phyloP scores from a whole-genome alignment of 2,113 vertebrate species.

The Peromyscus leucopus region DNA sequence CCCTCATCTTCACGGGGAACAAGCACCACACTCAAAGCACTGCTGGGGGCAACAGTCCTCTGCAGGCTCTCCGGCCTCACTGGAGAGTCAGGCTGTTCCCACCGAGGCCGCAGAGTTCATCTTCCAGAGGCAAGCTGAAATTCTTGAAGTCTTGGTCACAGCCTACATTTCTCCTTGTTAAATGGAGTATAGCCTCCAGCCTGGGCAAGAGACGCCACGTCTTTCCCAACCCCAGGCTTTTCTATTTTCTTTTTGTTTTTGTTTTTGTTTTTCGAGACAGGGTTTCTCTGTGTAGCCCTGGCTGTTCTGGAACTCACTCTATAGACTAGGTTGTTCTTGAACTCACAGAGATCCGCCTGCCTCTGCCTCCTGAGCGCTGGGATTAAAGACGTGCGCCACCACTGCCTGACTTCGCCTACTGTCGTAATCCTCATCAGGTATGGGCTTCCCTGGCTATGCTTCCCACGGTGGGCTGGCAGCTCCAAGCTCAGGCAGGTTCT shows the following conservation, averaged over 20 bases:
- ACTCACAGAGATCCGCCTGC: neutral
- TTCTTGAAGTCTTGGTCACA: neutral
- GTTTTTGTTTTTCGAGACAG: neutral
- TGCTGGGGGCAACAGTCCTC: neutral
- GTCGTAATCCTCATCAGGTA: fast-evolving
- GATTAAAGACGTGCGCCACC: neutral
- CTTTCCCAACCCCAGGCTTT: neutral
- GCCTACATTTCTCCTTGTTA: neutral
- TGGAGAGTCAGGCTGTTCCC: neutral
- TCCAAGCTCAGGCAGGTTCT: neutral
- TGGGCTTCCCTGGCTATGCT: neutral
- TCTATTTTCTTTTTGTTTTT: neutral
- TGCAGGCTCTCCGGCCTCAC: neutral
- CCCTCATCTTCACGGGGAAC: neutral
- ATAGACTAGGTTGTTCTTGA: neutral
- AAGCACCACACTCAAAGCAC: too few relatives aligned
- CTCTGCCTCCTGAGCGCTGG: neutral
- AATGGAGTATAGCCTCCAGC: neutral
- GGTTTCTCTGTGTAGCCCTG: neutral
- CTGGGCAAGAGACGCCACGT: neutral
- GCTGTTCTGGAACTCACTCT: neutral
- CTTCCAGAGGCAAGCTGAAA: neutral
- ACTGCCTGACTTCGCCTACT: neutral
- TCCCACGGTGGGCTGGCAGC: neutral
- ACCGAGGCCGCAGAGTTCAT: neutral